Evolutionary conservation across 2,797 vertebrate species (phyloP), one percentile per base, ranked within the genome.

Genomic region (Halcyon badia): DNA sequence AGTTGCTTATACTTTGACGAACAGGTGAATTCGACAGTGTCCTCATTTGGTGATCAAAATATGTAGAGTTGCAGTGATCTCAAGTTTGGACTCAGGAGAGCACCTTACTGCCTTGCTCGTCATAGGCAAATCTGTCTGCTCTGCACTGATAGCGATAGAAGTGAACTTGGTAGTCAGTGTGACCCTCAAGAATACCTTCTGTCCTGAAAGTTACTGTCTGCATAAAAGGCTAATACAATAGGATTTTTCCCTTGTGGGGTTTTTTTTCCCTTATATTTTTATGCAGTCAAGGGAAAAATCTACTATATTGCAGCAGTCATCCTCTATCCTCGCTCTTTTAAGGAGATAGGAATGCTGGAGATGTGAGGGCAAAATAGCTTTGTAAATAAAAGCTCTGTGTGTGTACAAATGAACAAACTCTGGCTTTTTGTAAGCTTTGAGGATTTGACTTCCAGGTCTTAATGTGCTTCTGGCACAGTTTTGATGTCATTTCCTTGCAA

Each of bases 401-500:
- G 42, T 82, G 70, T 89, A 90, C 56, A 51, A 72, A 70, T 90
- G 83, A 96, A 39, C 69, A 70, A 90, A 81, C 61, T 91, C n/a
- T 0, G 8, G 42, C 77, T 92, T 92, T 95, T 96, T 83, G 73
- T 94, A 92, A 95, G 70, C 83, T 87, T 93, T 92, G 88, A 95
- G 94, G 90, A 87, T 96, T 82, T 96, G 90, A 90, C 90, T 96
- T 95, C 77, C 69, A 90, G 72, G 46, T 95, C 83, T 95, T 90
- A 93, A 88, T 88, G 51, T 88, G 80, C 42, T 95, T 61, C 88
- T 96, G 94, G 75, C 86, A 57, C 88, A 56, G 66, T 93, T 96
- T 76, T 94, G 77, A 89, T 96, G 95, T 96, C 39, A 96, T 87
- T 96, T 97, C 93, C 92, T 89, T 90, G 51, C 92, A 90, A 79